Conservation (phyloP, 1,140 invertebrate genomes). For the Ganaspis sp. region DNA sequence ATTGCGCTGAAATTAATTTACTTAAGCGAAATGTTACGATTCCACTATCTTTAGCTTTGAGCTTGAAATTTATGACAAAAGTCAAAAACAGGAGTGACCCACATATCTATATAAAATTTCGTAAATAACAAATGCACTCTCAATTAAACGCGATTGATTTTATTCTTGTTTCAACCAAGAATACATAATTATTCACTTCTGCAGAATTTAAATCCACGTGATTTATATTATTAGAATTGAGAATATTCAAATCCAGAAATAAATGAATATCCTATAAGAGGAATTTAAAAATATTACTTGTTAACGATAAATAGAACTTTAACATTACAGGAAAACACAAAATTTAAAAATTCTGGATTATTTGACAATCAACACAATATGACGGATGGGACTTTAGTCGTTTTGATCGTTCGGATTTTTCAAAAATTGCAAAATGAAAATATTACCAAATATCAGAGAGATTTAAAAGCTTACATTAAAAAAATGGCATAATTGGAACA, state of each 20-base stretch:
- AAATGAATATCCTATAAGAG: neutral
- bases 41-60: neutral
- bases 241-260: neutral
- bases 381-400: no score
- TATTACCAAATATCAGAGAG: no score
- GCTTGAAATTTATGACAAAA: neutral
- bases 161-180: neutral
- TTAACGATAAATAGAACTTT: neutral
- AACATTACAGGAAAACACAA: no score
- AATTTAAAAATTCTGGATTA: no score
- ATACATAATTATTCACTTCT: neutral
- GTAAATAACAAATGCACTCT: neutral
- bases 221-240: neutral
- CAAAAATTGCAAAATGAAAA: no score
- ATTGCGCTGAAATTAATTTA: neutral
- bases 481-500: no score
- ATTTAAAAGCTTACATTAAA: no score
- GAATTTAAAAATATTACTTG: neutral
- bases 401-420: no score
- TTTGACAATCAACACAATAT: no score
- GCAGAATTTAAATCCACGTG: neutral
- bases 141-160: neutral
- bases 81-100: neutral
- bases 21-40: neutral
- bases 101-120: slow-evolving; percentile 6